Base-by-base conservation (phyloP, 2,797 vertebrate genomes). In the Adelosebastes latens region DNA sequence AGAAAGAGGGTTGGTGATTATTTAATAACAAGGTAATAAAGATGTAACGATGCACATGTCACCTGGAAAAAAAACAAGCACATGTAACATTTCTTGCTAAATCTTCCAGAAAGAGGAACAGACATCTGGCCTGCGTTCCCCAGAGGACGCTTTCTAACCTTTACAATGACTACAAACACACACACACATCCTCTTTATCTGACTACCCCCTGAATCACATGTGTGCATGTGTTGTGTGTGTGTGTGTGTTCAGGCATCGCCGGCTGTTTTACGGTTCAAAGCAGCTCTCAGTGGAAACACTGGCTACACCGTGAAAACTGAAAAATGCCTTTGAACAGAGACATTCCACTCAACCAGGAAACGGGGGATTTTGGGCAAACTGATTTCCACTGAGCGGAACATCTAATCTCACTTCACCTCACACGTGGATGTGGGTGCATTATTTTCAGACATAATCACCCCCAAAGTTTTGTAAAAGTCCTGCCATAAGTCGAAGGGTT, bases 311-410 rank as follows among this genome's bases (percentile, higher is more conserved):
- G 32, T 52, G 42, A 88, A 81, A 83, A 82, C 80, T 66, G 20
- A 75, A 86, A 87, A 89, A 87, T 84, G 79, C 64, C 72, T 90
- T 86, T 90, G 81, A 88, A 79, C 72, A 31, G 67, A 72, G 60
- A 86, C 72, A 86, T 86, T 90, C 67, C 77, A 39, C 24, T 76
- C 10, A 22, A 27, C 46, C 76, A 82, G 80, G 81, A 88, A 85
- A 88, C 42, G 0, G 68, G 24, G 52, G 62, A 79, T 84, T 77
- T n/a, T 8, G 58, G 72, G 82, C 66, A 70, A 84, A 74, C 14
- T 0, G 12, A 4, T 69, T 77, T 88, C 72, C 25, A 31, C 55
- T 11, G 42, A 72, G 75, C 72, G 31, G 73, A 86, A 86, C 75
- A 74, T 75, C 32, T 83, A 66, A 89, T 85, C 83, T 70, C 60